phyloP scores from a whole-genome alignment of 2,113 vertebrate species.

The Dromiciops gliroides region DNA sequence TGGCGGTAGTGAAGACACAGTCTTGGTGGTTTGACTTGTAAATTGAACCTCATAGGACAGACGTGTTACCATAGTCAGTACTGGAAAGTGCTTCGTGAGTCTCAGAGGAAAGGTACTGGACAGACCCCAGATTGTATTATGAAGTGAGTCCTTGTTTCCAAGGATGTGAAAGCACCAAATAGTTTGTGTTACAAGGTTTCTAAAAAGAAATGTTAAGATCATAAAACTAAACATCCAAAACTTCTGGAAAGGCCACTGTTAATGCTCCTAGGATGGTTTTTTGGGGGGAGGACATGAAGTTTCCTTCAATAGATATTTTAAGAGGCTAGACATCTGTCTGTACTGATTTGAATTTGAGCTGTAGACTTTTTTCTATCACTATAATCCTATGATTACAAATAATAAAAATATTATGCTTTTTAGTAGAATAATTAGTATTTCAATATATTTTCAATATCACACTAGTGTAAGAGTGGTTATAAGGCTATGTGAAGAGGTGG shows the following conservation, averaged over 20 bases:
- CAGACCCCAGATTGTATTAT: conserved; percentile 40
- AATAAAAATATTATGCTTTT: neutral
- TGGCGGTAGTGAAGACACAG: neutral
- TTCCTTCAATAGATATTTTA: neutral
- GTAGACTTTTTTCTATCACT: neutral
- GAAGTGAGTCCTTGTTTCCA: conserved; percentile 68
- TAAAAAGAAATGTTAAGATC: conserved; percentile 30
- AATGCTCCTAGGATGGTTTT: neutral
- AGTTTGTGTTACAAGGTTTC: conserved; percentile 16
- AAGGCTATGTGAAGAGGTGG: neutral
- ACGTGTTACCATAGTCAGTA: neutral
- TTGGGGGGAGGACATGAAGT: neutral
- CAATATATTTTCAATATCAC: neutral
- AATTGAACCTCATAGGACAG: neutral
- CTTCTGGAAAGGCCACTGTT: conserved; percentile 35
- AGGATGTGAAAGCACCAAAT: conserved; percentile 7
- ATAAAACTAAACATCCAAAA: conserved; percentile 38
- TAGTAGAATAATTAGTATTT: neutral
- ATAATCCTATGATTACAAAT: neutral
- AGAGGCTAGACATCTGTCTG: neutral
- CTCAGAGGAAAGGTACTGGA: conserved; percentile 35
- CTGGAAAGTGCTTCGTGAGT: neutral
- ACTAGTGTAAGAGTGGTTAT: neutral
- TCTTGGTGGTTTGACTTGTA: neutral
- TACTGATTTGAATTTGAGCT: neutral